Percentiles rank a stretch among this genome's conserved stretches.
These are phyloP conservation scores for Oxytorus armatus DNA, from an alignment of 2,888 invertebrate species.

Conservation along the genomic window DNA sequence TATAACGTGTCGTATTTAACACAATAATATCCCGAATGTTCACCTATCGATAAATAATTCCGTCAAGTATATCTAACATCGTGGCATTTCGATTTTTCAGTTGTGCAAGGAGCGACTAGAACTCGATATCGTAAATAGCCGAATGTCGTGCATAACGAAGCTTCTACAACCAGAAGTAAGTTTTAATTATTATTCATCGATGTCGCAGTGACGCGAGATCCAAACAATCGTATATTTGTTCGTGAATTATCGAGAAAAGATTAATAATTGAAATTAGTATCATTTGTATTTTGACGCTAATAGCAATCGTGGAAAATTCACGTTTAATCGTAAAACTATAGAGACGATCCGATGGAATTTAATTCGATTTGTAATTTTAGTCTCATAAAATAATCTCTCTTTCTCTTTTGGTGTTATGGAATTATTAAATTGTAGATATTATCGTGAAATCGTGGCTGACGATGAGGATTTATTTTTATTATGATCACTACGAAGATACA, in stretches of 20 bases:
- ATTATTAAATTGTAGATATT: too few relatives aligned
- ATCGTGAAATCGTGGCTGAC: too few relatives aligned
- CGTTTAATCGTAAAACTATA: too few relatives aligned
- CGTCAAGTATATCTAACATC: constrained; percentile 17
- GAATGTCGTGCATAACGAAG: constrained; percentile 79
- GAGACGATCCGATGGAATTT: too few relatives aligned
- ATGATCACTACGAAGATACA: neutral
- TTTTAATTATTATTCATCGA: constrained; percentile 3
- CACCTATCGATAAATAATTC: too few relatives aligned
- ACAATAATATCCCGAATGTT: too few relatives aligned
- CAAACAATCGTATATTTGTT: neutral
- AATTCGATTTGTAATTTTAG: too few relatives aligned
- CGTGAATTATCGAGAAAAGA: neutral
- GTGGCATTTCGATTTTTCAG: constrained; percentile 66
- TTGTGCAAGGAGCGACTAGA: constrained; percentile 80
- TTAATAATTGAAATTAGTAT: neutral
- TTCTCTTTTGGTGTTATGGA: too few relatives aligned
- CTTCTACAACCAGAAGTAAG: constrained; percentile 78
- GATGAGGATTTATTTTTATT: neutral
- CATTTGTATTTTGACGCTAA: neutral
- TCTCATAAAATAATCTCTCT: too few relatives aligned
- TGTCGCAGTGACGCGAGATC: neutral
- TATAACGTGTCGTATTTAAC: too few relatives aligned
- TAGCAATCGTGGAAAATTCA: too few relatives aligned
- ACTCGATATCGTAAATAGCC: constrained; percentile 80